Percentiles rank a stretch among this genome's conserved stretches.
phyloP scores from a whole-genome alignment of 1,140 invertebrate genomes.

The Drosophila arawakana region DNA sequence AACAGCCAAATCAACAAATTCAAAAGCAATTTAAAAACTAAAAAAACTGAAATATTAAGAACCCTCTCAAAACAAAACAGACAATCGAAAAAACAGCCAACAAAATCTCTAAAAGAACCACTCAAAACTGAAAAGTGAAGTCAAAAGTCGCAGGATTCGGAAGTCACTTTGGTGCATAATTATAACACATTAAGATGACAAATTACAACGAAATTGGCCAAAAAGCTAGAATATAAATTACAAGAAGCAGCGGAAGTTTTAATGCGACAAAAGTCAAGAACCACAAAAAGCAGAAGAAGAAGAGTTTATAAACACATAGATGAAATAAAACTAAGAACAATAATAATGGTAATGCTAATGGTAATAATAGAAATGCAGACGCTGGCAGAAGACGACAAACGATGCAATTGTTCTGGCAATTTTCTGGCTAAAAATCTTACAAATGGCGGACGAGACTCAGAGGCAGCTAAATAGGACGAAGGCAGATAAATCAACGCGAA shows the following conservation, averaged over 20 bases:
- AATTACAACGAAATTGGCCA: slow-evolving; percentile 69
- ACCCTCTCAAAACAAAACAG: not conserved
- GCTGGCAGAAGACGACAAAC: slow-evolving; percentile 56
- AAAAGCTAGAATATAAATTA: slow-evolving; percentile 80
- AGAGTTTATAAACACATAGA: not conserved
- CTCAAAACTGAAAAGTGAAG: slow-evolving; percentile 31
- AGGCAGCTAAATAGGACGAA: slow-evolving; percentile 52
- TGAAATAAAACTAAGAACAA: slow-evolving; percentile 28
- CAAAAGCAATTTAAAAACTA: slow-evolving; percentile 5
- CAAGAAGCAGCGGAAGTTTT: slow-evolving; percentile 79
- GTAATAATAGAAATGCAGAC: slow-evolving; percentile 36
- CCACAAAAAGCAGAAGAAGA: slow-evolving; percentile 65
- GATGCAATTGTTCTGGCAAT: slow-evolving; percentile 70
- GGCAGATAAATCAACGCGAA: slow-evolving; percentile 72
- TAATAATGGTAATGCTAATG: slow-evolving; percentile 8
- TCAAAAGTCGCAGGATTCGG: slow-evolving; percentile 51
- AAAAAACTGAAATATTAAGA: slow-evolving; percentile 29
- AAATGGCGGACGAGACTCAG: slow-evolving; percentile 69
- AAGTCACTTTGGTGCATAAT: slow-evolving; percentile 66
- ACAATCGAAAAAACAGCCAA: slow-evolving; percentile 14
- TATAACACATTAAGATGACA: slow-evolving; percentile 78
- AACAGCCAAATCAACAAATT: slow-evolving; percentile 18
- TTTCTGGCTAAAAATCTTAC: slow-evolving; percentile 77
- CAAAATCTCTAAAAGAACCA: slow-evolving; percentile 16
- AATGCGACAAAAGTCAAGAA: slow-evolving; percentile 79